These are phyloP conservation scores for Proctacanthus coquilletti DNA, from an alignment of 1,140 invertebrate genomes.

Conservation along the genomic window DNA sequence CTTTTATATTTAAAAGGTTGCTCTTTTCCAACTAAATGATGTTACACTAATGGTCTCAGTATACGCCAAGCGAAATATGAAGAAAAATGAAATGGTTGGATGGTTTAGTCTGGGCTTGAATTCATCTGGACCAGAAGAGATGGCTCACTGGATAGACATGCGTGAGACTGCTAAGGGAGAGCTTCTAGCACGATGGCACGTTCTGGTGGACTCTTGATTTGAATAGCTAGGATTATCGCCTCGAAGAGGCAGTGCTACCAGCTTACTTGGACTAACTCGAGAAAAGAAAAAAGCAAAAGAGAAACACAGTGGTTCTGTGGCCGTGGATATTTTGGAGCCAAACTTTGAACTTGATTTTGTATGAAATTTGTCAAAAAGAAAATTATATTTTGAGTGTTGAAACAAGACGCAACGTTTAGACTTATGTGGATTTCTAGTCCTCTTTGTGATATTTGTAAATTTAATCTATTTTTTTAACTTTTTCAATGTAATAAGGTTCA, in stretches of 20 bases:
- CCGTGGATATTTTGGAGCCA: slow-evolving; percentile 5
- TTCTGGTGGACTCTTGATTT: slow-evolving; percentile 39
- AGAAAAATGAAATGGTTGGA: slow-evolving; percentile 90
- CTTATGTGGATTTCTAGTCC: no score
- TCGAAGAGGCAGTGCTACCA: slow-evolving; percentile 18
- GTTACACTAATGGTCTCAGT: slow-evolving; percentile 88
- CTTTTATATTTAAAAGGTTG: slow-evolving; percentile 44
- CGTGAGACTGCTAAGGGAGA: slow-evolving; percentile 35
- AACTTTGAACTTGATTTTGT: slow-evolving; percentile 7
- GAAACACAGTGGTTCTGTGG: slow-evolving; percentile 1
- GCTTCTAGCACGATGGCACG: slow-evolving; percentile 47
- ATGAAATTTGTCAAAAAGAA: neutral
- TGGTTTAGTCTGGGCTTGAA: slow-evolving; percentile 88
- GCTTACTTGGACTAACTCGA: slow-evolving; percentile 1
- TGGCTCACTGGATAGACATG: slow-evolving; percentile 91
- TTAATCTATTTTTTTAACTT: no score
- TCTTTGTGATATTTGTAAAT: no score
- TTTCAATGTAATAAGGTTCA: no score
- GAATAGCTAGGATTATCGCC: slow-evolving; percentile 27
- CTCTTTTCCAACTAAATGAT: slow-evolving; percentile 87
- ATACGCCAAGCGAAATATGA: slow-evolving; percentile 80
- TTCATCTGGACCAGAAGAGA: slow-evolving; percentile 79
- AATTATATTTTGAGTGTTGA: no score
- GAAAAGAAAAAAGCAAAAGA: slow-evolving; percentile 2
- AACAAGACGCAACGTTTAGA: no score